Base-by-base conservation (phyloP, 2,113 vertebrate species). In the Alexandromys fortis region DNA sequence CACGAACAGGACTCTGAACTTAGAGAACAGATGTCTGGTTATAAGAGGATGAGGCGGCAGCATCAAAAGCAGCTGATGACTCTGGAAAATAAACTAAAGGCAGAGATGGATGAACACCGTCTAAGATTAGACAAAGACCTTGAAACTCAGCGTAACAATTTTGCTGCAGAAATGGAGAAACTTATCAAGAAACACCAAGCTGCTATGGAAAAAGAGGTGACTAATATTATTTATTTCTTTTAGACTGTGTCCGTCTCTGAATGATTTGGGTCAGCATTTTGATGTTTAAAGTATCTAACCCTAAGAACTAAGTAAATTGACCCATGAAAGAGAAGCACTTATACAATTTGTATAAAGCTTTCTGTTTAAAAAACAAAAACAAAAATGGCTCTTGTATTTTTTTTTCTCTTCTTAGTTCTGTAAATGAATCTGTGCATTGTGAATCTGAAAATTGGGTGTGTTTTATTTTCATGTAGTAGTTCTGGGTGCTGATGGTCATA, bases 31-130 rank as follows among this genome's bases (percentile, higher is more conserved):
- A 99, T 99, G 98, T 99, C 99, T 94, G 99, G 99, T 94, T 99
- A 99, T 97, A 99, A 99, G 97, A 99, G 99, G 96, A 99, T 99
- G 99, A 99, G 99, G 86, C 98, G 99, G 96, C 99, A 99, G 97
- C 99, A 99, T 98, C 99, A 99, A 98, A 99, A 99, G 94, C 99
- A 99, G 83, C 98, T 99, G 96, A 99, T 99, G 99, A 99, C 99
- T 21, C 98, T 99, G 86, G 99, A 99, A 98, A 99, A 99, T 98
- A 99, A 99, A 97, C 98, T 99, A 93, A 99, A 99, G 98, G 99
- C 99, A 24, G 99, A 99, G 98, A 99, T 99, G 99, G 99, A 99
- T 0, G 99, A 99, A 97, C 99, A 99, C 97, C 99, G 99, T 94
- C 99, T 99, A 33, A 99, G 99, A 86, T 99, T 99, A 98, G 99